Conservation (phyloP, 2,113 vertebrate genomes). For the Synchiropus splendidus region DNA sequence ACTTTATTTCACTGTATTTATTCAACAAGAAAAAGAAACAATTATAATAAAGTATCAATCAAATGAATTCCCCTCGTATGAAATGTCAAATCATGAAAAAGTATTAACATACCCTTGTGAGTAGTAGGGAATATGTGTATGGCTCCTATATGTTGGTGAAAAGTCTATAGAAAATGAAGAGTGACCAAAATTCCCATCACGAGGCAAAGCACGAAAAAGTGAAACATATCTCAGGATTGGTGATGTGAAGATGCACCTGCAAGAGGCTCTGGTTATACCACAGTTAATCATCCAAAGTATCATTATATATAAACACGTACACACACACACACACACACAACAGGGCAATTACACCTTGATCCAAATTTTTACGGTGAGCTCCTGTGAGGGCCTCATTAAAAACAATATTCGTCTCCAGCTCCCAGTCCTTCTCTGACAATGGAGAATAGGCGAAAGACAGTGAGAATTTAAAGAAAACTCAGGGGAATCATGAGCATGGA, state of each 20-base stretch:
- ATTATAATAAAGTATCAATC: too few species aligned
- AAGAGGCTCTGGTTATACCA: too few species aligned
- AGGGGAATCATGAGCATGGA: constrained; percentile 19
- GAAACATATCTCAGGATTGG: neutral
- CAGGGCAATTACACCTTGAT: constrained; percentile 7
- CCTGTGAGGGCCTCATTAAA: constrained; percentile 52
- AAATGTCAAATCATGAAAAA: too few species aligned
- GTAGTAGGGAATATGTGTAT: too few species aligned
- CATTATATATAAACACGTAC: constrained; percentile 1
- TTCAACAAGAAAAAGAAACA: too few species aligned
- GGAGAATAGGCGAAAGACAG: constrained; percentile 18
- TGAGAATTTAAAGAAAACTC: constrained; percentile 17
- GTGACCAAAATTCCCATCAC: neutral
- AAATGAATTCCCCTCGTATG: too few species aligned
- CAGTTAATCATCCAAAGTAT: too few species aligned
- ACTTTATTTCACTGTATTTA: too few species aligned
- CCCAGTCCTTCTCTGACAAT: constrained; percentile 17
- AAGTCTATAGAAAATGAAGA: too few species aligned
- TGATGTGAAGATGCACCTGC: too few species aligned
- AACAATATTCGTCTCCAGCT: constrained; percentile 38
- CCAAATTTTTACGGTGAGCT: constrained; percentile 21
- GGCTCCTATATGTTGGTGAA: too few species aligned
- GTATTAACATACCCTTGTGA: too few species aligned
- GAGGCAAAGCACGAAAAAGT: neutral
- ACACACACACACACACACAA: neutral